Base-by-base conservation (phyloP, 2,113 vertebrate species). In the Thinocorus orbignyianus region DNA sequence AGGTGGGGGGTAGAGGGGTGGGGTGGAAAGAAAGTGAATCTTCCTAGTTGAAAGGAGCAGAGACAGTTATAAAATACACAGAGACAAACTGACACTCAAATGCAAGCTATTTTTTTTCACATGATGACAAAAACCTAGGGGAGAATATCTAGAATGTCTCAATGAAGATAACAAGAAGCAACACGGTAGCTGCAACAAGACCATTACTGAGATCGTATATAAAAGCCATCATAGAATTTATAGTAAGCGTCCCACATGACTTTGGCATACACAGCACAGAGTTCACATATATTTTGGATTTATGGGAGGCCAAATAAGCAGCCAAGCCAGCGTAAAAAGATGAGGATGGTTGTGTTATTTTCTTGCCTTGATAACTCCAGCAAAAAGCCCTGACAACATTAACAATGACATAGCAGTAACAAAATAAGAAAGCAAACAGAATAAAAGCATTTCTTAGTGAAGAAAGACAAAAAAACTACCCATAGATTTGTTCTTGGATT, bases 351-450 rank as follows among this genome's bases (percentile, higher is more conserved):
- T 11, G 6, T 42, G 17, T 25, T 1, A 24, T 78, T 60, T 84
- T 55, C n/a, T 51, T 23, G 30, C 41, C 46, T 62, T 19, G 44
- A 24, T 33, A 73, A 61, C 22, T 31, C 28, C 44, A 55, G 42
- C 6, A 70, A 52, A 80, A 39, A 8, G 0, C 0, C 3, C 17
- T 3, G 0, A 16, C 16, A 58, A 17, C 7, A 3, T 55, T 76
- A 30, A 83, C 62, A 14, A 41, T n/a, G 39, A 49, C 15, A 35
- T 0, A n/a, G n/a, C 48, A 66, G 39, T 28, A 86, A 79, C 14
- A 81, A 55, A 55, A 60, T 26, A 41, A 52, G 37, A 55, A 44
- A 78, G 11, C 25, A 65, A 70, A 61, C 8, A 44, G 26, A 41
- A 73, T 8, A 72, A 61, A 78, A 73, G 11, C 14, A 14, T 25